Evolutionary conservation across 1,140 invertebrate species (phyloP), one percentile per base, ranked within the genome.

Genomic region (Mya arenaria): DNA sequence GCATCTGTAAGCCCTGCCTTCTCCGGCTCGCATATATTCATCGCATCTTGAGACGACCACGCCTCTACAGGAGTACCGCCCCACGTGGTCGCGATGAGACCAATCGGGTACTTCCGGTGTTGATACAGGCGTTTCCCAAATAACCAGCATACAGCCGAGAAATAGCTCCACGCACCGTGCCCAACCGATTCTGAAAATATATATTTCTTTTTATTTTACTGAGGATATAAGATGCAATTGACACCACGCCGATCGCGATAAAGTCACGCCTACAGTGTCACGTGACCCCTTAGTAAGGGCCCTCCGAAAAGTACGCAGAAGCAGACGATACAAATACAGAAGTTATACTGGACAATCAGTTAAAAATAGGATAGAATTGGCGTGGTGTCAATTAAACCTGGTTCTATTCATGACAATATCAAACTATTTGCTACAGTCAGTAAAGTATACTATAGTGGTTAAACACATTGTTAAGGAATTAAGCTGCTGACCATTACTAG

Each of bases 101-200:
- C 90, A 37, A 92, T 89, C 4, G 91, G 89, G 56, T 88, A 84
- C 2, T 85, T 75, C 4, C 89, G 60, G 17, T 84, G 71, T 34
- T 86, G 48, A 37, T 89, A 87, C 36, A 92, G 78, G 28, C 84
- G 75, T 65, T 88, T 87, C 4, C 88, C 91, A 85, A 79, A 91
- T 36, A 90, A 65, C 90, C 90, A 92, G 63, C 91, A 92, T 13
- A 91, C 87, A 30, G 89, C 90, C 17, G 91, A 91, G 69, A 91
- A 91, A 74, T 89, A 85, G 6, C 44, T 78, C 85, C 84, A 88
- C 23, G 60, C 34, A 32, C 68, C n/a, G 15, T 56, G 30, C 23
- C 80, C 80, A 32, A 72, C 68, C 4, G 75, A 56, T 37, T 56
- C 83, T 84, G 62, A 55, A 41, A 55, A 75, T 52, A 71, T 28